phyloP scores from a whole-genome alignment of 2,113 vertebrate genomes.

The Lophius piscatorius region DNA sequence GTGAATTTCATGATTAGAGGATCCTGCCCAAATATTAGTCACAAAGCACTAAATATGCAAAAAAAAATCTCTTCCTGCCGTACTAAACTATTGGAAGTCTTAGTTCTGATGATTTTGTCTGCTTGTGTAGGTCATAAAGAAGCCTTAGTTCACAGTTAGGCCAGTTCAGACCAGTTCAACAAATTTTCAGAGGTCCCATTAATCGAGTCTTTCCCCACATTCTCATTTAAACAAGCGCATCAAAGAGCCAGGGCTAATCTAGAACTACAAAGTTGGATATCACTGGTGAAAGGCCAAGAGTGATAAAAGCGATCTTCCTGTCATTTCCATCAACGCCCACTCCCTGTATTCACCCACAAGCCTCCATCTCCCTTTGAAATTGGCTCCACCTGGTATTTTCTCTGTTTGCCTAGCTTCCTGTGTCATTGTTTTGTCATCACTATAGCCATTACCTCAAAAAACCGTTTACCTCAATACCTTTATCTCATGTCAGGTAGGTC shows the following conservation, averaged over 20 bases:
- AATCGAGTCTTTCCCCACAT: slow-evolving; percentile 8
- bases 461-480: not conserved
- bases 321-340: slow-evolving; percentile 22
- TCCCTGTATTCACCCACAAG: not conserved
- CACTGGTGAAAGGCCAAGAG: slow-evolving; percentile 33
- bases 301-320: slow-evolving; percentile 20
- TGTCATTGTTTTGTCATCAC: not conserved
- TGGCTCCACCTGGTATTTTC: not conserved
- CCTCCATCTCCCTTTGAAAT: not conserved
- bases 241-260: slow-evolving; percentile 9
- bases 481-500: slow-evolving; percentile 12
- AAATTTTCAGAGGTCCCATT: not conserved
- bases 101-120: too few species aligned
- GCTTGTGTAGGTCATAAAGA: too few species aligned
- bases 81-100: too few species aligned
- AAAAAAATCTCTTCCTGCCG: too few species aligned
- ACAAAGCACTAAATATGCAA: too few species aligned
- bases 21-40: too few species aligned
- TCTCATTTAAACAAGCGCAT: slow-evolving; percentile 35
- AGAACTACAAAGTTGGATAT: slow-evolving; percentile 24
- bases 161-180: too few species aligned
- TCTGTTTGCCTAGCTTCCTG: not conserved
- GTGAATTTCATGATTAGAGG: too few species aligned
- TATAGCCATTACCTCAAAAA: slow-evolving; percentile 14
- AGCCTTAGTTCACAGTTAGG: too few species aligned